These are phyloP conservation scores for Embidobia sp. DNA, from an alignment of 2,888 invertebrate species.

Conservation along the genomic window DNA sequence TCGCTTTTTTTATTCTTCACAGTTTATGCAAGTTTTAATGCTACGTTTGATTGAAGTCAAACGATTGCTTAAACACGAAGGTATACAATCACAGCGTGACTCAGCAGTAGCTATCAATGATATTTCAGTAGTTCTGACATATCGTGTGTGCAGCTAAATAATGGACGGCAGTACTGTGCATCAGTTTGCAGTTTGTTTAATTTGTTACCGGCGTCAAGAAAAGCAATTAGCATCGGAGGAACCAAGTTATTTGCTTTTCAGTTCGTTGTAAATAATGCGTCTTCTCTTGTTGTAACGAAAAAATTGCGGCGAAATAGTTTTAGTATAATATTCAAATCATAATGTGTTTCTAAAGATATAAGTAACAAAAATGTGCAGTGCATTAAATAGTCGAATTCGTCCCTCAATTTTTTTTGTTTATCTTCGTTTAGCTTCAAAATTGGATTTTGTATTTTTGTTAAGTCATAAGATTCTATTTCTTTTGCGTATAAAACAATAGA, in stretches of 20 bases:
- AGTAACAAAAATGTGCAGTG: no score
- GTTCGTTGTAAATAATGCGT: neutral
- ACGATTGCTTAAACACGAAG: slow-evolving; percentile 28
- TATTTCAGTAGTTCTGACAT: slow-evolving; percentile 44
- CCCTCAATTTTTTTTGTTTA: no score
- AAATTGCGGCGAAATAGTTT: no score
- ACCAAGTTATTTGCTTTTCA: slow-evolving; percentile 3
- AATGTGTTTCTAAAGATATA: no score
- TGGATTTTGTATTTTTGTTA: no score
- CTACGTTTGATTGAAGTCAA: slow-evolving; percentile 37
- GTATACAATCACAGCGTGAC: slow-evolving; percentile 36
- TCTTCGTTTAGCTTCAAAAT: no score
- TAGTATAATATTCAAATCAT: no score
- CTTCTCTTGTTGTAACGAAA: no score
- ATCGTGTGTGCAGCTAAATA: slow-evolving; percentile 27
- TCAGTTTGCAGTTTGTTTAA: slow-evolving; percentile 36
- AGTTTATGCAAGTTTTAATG: slow-evolving; percentile 37
- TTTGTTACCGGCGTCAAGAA: slow-evolving; percentile 30
- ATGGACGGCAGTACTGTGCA: slow-evolving; percentile 31
- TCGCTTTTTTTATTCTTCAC: neutral
- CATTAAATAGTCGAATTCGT: no score
- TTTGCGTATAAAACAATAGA: no score
- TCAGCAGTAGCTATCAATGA: slow-evolving; percentile 32
- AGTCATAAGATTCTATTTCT: no score
- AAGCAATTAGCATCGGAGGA: slow-evolving; percentile 15